These are phyloP conservation scores for Montipora efflorescens DNA, from an alignment of 64 coral and sea anemone species.

Conservation along the genomic window DNA sequence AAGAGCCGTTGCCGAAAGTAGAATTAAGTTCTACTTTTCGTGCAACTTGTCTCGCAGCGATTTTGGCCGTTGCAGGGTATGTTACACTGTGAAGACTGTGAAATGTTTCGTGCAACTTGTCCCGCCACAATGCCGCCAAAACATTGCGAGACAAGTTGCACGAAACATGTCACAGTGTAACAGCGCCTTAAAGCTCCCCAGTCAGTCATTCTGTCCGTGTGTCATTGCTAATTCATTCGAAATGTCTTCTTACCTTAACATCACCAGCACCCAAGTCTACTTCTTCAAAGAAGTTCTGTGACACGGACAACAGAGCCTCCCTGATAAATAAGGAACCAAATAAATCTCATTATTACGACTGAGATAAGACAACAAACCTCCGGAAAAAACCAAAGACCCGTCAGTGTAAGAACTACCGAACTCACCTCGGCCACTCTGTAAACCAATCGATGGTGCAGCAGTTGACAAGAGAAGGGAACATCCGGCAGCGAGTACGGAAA, in stretches of 20 bases:
- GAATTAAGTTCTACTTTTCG: too few species aligned
- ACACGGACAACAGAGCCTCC: slow-evolving; percentile 95
- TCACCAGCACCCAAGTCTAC: slow-evolving; percentile 94
- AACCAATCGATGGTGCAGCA: slow-evolving; percentile 99
- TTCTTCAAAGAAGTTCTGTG: slow-evolving; percentile 96
- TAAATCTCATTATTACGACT: neutral
- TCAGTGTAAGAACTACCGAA: neutral
- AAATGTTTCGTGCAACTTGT: too few species aligned
- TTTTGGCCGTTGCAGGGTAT: too few species aligned
- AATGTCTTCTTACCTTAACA: slow-evolving; percentile 73
- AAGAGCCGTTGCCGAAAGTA: too few species aligned
- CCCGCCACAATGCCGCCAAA: too few species aligned
- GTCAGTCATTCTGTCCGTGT: slow-evolving; percentile 2
- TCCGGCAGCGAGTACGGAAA: slow-evolving; percentile 93
- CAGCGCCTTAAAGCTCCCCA: neutral
- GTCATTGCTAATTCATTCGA: too few species aligned
- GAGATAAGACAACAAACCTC: neutral
- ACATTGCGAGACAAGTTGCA: too few species aligned
- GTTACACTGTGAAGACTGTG: too few species aligned
- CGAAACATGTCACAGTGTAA: neutral
- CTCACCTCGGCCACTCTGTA: slow-evolving; percentile 92
- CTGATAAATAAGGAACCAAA: slow-evolving; percentile 41
- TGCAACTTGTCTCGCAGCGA: too few species aligned
- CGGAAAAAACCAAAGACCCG: neutral
- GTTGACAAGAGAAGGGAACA: slow-evolving; percentile 97